These are phyloP conservation scores for Neotoxoptera formosana DNA, from an alignment of 1,140 invertebrate genomes.

Conservation along the genomic window DNA sequence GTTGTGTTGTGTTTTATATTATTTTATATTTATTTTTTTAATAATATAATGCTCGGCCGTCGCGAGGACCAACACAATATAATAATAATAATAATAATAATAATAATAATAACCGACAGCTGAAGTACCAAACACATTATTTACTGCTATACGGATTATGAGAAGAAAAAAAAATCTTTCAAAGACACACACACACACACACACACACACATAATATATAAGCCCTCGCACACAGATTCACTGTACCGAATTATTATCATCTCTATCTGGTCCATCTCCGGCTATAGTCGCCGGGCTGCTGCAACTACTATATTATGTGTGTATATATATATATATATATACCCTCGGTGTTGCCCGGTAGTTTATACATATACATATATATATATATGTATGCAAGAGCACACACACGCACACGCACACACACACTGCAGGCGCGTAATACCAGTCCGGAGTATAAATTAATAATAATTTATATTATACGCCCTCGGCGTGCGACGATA, in stretches of 20 bases:
- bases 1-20: background rate
- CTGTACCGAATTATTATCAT: constrained; percentile 42
- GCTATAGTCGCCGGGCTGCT: background rate
- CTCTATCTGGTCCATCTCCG: background rate
- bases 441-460: background rate
- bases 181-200: constrained; percentile 9
- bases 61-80: constrained; percentile 45
- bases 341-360: background rate
- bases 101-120: constrained; percentile 47
- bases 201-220: background rate
- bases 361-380: background rate
- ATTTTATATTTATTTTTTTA: background rate
- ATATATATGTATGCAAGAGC: background rate
- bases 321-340: background rate
- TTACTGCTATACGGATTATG: constrained; percentile 49
- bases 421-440: background rate
- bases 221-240: background rate
- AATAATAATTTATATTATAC: constrained; percentile 13
- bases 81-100: background rate
- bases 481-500: background rate
- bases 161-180: constrained; percentile 34
- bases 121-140: constrained; percentile 56
- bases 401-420: background rate
- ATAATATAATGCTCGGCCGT: constrained; percentile 31
- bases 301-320: background rate